Evolutionary conservation across 2,113 vertebrate genomes (phyloP).

Genomic region (Xenopus borealis): DNA sequence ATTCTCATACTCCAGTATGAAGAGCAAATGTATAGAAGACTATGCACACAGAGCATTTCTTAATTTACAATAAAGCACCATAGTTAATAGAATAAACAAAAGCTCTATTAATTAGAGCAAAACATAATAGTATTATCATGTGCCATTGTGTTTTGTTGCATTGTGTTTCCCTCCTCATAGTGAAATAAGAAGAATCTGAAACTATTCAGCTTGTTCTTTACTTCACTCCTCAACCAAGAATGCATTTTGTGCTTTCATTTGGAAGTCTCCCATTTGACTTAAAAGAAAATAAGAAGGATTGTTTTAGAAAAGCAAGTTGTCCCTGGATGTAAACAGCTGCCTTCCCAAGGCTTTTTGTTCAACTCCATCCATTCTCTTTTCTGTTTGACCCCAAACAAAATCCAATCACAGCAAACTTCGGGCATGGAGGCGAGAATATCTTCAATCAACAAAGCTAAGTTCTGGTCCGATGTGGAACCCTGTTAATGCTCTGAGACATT

Average conservation of each 20-base stretch:
- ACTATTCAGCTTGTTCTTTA: constrained; percentile 15
- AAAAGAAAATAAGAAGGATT: constrained; percentile 37
- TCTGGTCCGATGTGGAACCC: constrained; percentile 20
- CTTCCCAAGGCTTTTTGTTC: neutral
- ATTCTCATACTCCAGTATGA: no score
- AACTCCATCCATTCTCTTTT: constrained; percentile 13
- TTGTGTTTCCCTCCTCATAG: no score
- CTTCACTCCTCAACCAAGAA: neutral
- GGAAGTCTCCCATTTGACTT: constrained; percentile 22
- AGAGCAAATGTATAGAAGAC: no score
- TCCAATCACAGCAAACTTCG: constrained; percentile 30
- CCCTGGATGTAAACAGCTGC: constrained; percentile 29
- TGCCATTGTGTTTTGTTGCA: no score
- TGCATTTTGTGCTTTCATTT: constrained; percentile 16
- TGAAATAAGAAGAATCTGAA: constrained; percentile 13
- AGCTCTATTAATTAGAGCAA: no score
- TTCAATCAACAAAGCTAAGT: constrained; percentile 31
- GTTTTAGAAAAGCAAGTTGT: constrained; percentile 25
- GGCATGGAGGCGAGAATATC: constrained; percentile 5
- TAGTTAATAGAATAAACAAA: no score
- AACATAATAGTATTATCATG: no score
- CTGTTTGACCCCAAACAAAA: constrained; percentile 36
- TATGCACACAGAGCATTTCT: no score
- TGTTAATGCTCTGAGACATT: constrained; percentile 21
- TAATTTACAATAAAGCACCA: no score